Evolutionary conservation across 2,113 vertebrate genomes (phyloP).

Genomic region (Salvelinus namaycush): DNA sequence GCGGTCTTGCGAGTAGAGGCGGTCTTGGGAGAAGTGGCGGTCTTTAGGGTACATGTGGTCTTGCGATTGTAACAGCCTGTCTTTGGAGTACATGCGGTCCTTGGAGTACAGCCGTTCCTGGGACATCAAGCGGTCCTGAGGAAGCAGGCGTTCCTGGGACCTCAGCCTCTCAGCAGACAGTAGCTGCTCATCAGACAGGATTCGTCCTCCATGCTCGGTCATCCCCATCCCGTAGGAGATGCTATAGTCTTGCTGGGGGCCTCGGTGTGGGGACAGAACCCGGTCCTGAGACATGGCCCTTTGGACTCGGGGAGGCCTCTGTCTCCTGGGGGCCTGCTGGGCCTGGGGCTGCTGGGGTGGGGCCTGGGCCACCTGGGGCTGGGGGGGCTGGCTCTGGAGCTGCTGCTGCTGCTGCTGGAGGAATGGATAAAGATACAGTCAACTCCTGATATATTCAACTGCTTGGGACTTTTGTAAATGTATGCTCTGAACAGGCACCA

Average conservation of each 20-base stretch:
- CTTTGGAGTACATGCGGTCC: constrained; percentile 92
- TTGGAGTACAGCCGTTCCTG: constrained; percentile 91
- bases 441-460: background rate
- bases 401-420: constrained; percentile 62
- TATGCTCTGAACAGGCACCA: background rate
- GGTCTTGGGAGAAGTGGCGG: constrained; percentile 90
- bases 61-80: constrained; percentile 82
- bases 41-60: constrained; percentile 77
- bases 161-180: constrained; percentile 82
- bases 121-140: constrained; percentile 89
- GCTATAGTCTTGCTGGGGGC: constrained; percentile 80
- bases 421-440: constrained; percentile 31
- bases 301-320: constrained; percentile 88
- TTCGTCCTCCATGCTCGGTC: constrained; percentile 81
- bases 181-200: constrained; percentile 92
- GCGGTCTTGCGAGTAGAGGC: constrained; percentile 91
- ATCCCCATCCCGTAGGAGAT: constrained; percentile 73
- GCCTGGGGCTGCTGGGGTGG: constrained; percentile 64
- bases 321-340: constrained; percentile 73
- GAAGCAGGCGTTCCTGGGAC: constrained; percentile 86
- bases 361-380: constrained; percentile 59
- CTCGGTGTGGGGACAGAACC: constrained; percentile 84
- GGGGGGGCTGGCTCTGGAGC: constrained; percentile 52
- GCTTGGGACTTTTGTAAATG: background rate
- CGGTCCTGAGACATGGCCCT: constrained; percentile 98